Base-by-base conservation (phyloP, 2,113 vertebrate genomes). In the Promerops cafer region DNA sequence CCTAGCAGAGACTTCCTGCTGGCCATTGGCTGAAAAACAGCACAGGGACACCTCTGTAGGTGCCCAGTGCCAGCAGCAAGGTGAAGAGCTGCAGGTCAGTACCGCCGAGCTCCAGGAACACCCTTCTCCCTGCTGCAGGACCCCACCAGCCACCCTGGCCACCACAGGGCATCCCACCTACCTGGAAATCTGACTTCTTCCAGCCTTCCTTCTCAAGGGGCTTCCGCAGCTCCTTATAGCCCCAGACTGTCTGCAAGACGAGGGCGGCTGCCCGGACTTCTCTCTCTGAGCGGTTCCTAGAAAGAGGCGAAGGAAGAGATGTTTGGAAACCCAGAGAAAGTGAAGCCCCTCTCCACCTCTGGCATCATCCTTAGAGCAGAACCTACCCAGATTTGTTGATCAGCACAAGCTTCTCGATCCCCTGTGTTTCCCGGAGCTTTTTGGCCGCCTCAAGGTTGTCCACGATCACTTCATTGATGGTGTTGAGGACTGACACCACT, bases 111-210 rank as follows among this genome's bases (percentile, higher is more conserved):
- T 44, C 33, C 63, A 59, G 39, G 20, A 88, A 31, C 28, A 50
- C 10, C 42, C 2, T 57, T 28, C 59, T 35, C n/a, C 40, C 40
- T 64, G 39, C 65, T 64, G 21, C 78, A 63, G 33, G 27, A 50
- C 37, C 52, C 81, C 7, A 21, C 33, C 40, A 16, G 33, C 50
- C 1, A 2, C 37, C 74, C 65, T 33, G 74, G 57, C 26, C 22
- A 40, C 8, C 9, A 63, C 65, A 70, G 12, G 13, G 15, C 40
- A 82, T 4, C 28, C 16, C 40, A n/a, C 96, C 94, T 60, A 99
- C 99, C 98, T 99, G 98, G 95, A 99, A 99, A 97, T 99, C 99
- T 0, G 98, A 98, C 95, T 99, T 99, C 97, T 99, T 99, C 99
- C 99, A 99, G 47, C 99, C 99, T 56, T 99, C 99, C 87, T 99